Evolutionary conservation across 2,797 vertebrate species (phyloP).

Genomic region (Meriones psammophilus): DNA sequence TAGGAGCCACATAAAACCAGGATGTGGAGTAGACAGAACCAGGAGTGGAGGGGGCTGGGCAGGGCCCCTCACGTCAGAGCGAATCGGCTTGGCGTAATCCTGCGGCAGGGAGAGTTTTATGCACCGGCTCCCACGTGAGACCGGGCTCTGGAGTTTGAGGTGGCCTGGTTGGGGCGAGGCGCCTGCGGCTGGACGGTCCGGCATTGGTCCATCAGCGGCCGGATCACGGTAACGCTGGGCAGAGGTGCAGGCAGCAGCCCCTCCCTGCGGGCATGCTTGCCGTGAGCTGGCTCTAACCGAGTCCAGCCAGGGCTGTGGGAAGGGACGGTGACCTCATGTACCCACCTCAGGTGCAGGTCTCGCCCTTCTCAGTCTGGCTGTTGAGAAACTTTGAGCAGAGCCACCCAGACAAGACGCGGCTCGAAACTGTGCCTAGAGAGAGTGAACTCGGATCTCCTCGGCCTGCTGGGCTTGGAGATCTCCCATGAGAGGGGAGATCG

Average conservation of each 20-base stretch:
- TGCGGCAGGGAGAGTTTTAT: neutral
- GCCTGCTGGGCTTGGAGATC: neutral
- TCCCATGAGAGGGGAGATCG: neutral
- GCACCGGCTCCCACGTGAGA: neutral
- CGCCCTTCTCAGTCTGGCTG: neutral
- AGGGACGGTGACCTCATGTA: neutral
- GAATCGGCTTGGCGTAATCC: neutral
- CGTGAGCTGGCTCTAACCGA: neutral
- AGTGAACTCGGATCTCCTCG: neutral
- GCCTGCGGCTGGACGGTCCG: neutral
- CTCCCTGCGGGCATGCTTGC: rapidly evolving
- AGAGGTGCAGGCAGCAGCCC: neutral
- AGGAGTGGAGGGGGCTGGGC: neutral
- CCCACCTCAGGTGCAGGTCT: neutral
- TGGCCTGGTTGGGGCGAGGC: neutral
- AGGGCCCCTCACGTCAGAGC: neutral
- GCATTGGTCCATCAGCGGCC: neutral
- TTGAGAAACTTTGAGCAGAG: conserved; percentile 5
- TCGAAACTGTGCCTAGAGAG: conserved; percentile 11
- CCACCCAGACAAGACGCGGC: neutral
- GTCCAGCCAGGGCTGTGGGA: neutral
- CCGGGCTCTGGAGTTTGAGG: neutral
- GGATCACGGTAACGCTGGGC: neutral
- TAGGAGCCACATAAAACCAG: neutral
- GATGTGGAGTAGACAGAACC: neutral